Evolutionary conservation across 1,140 invertebrate genomes (phyloP), one percentile per base, ranked within the genome.

Genomic region (Drosophila kanapiae): DNA sequence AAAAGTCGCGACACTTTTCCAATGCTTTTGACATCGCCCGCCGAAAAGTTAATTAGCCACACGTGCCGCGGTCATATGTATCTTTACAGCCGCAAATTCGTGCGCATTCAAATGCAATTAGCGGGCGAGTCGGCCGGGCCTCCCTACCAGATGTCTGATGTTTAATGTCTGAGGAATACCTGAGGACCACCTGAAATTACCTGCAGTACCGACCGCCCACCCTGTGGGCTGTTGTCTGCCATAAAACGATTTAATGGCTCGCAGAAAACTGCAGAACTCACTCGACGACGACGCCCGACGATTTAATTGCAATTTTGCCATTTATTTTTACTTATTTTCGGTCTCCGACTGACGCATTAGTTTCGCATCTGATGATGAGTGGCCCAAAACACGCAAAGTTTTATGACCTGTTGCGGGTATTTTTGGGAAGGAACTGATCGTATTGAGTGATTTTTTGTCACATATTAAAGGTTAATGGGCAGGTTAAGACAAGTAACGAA

Each of bases 191-290:
- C 65, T 68, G 45, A 23, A 13, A 13, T 27, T 54, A 47, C 58
- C 18, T 67, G 35, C 27, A 35, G 49, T 18, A 40, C n/a, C 38
- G 31, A 31, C 6, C 23, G 23, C 23, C 23, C 23, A 23, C 23
- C 23, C 18, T 37, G 11, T 23, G 18, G 14, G 29, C 9, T 31
- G 48, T 16, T 49, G 51, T 11, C n/a, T 9, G 16, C 37, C 54
- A 74, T 74, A 74, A 74, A 74, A 43, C 53, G 69, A 60, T 74
- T 74, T 72, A 60, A 72, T 72, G 51, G 16, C 68, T 57, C 59
- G 10, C 40, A 31, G 23, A 43, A 61, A 43, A 65, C n/a, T 67
- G 64, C 60, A 67, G 27, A 16, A 8, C 13, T 23, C 37, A 53
- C 16, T 8, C 16, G 56, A 14, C 48, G 56, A 14, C 48, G 35